Percentiles rank a stretch among this genome's conserved stretches.
Conservation (phyloP, 2,888 invertebrate species). For the Aphodius granarius region DNA sequence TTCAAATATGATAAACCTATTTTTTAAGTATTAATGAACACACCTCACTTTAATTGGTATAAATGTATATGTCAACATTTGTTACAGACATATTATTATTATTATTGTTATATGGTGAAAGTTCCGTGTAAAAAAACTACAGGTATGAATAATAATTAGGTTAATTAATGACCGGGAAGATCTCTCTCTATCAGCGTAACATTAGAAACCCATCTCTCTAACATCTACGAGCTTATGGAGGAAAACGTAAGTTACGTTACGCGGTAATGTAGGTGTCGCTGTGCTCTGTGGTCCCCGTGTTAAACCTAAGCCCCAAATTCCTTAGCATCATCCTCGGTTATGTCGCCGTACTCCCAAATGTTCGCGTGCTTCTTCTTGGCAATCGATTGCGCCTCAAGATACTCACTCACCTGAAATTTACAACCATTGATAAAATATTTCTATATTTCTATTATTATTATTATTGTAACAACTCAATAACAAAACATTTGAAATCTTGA, state of each 20-base stretch:
- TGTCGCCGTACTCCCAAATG: constrained; percentile 99
- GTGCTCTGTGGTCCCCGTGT: constrained; percentile 27
- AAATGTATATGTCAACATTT: constrained; percentile 38
- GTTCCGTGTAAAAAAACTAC: constrained; percentile 23
- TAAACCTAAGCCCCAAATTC: constrained; percentile 61
- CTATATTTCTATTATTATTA: no score
- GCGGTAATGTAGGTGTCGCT: constrained; percentile 27
- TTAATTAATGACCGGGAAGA: constrained; percentile 18
- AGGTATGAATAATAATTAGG: constrained; percentile 13
- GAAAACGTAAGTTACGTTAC: constrained; percentile 27
- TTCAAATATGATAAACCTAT: no score
- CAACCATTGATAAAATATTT: no score
- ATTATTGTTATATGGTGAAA: constrained; percentile 23
- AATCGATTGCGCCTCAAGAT: constrained; percentile 80
- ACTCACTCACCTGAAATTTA: constrained; percentile 71
- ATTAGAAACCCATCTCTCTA: constrained; percentile 25
- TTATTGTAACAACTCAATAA: no score
- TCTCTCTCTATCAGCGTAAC: constrained; percentile 21
- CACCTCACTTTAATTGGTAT: constrained; percentile 24
- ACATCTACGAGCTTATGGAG: constrained; percentile 25
- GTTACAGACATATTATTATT: constrained; percentile 29
- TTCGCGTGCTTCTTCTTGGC: constrained; percentile 85
- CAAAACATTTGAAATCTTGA: no score
- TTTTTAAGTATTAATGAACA: constrained; percentile 14
- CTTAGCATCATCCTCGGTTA: constrained; percentile 88